Base-by-base conservation (phyloP, 2,888 invertebrate species). In the Ellobium chinense region DNA sequence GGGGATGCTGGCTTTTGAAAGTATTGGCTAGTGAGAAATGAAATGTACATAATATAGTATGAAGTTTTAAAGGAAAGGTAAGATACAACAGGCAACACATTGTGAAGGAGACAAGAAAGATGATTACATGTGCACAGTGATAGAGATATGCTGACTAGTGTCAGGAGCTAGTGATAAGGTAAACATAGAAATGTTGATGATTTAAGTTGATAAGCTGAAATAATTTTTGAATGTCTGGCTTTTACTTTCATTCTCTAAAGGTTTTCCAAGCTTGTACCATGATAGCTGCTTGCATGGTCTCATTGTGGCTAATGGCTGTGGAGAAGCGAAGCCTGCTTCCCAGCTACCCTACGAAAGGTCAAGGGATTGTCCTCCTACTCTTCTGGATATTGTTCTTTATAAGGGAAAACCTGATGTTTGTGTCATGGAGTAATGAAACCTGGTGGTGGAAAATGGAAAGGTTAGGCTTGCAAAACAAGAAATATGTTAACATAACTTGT, bases 361-460 rank as follows among this genome's bases (percentile, higher is more conserved):
- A 99, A 94, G 98, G 98, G 0, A 94, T 98, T 74, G 96, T 97
- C 4, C 94, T 98, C 12, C 94, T 99, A 2, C 94, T 97, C 37
- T 98, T 98, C 93, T 98, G 98, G 98, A 96, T 97, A 0, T 92
- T 97, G 89, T 95, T 96, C 29, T 97, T 98, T 91, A 95, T 97
- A 3, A 94, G 95, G 36, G 97, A 98, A 92, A 98, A 97, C 92
- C 93, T 98, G 83, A 95, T 96, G 0, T 96, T 99, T 89, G 93
- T 99, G 73, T 98, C 98, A 92, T 94, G 98, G 83, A 95, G 95
- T 86, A 96, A 96, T 90, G 95, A 96, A 87, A 95, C 96, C 91
- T 99, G 98, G 98, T 99, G 98, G 97, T 98, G 98, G 94, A 95
- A 96, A 89, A 94, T 98, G 54, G 95, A 95, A 90, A 95, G 95